Percentiles rank a stretch among this genome's conserved stretches.
Evolutionary conservation across 1,140 invertebrate species (phyloP).

Genomic region (Rhyzopertha dominica): DNA sequence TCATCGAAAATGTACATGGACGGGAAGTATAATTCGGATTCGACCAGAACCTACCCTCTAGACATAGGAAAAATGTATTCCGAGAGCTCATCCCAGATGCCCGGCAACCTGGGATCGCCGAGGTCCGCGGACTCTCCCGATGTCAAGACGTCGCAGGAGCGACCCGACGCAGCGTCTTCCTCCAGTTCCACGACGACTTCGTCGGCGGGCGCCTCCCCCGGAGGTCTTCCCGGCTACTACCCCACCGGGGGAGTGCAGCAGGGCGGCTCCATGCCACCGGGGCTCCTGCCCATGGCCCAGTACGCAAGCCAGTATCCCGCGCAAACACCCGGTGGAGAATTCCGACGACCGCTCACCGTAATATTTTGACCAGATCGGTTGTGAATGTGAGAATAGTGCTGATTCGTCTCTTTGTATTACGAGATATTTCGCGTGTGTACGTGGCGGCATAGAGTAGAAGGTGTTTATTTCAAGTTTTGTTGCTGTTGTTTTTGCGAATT

Average conservation of each 20-base stretch:
- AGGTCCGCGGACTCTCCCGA: slow-evolving; percentile 61
- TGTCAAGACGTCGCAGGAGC: slow-evolving; percentile 49
- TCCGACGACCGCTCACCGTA: slow-evolving; percentile 72
- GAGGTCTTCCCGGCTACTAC: slow-evolving; percentile 57
- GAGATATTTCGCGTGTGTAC: too few species aligned
- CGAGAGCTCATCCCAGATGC: slow-evolving; percentile 38
- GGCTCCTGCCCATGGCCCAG: slow-evolving; percentile 58
- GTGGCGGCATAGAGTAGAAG: slow-evolving; percentile 9
- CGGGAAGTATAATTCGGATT: slow-evolving; percentile 50
- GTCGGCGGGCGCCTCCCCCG: slow-evolving; percentile 59
- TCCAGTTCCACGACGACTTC: slow-evolving; percentile 53
- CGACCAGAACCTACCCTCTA: slow-evolving; percentile 47
- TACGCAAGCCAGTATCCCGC: slow-evolving; percentile 56
- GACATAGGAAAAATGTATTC: slow-evolving; percentile 67
- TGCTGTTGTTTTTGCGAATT: background rate
- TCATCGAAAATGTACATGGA: slow-evolving; percentile 75
- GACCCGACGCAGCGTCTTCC: slow-evolving; percentile 52
- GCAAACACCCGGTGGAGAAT: slow-evolving; percentile 55
- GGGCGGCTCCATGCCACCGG: slow-evolving; percentile 47
- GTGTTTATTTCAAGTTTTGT: slow-evolving; percentile 6
- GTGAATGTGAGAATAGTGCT: too few species aligned
- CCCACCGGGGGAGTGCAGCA: slow-evolving; percentile 50
- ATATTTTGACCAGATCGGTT: slow-evolving; percentile 78
- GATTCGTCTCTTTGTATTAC: too few species aligned
- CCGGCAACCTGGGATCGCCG: slow-evolving; percentile 48